These are phyloP conservation scores for Rhagoletis zephyria DNA, from an alignment of 1,140 invertebrate species.

Conservation along the genomic window DNA sequence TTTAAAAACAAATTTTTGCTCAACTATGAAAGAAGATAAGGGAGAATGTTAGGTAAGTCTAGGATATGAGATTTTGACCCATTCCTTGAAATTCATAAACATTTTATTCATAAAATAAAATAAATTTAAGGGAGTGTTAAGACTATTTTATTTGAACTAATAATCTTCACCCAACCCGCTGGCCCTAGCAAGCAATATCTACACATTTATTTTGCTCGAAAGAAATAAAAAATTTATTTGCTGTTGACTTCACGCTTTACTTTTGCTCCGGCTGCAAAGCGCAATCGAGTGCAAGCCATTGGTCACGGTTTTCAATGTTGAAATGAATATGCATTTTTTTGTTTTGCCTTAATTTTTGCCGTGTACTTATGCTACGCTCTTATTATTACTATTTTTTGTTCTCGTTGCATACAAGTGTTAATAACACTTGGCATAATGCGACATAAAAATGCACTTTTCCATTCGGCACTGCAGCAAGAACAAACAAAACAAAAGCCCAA, in stretches of 20 bases:
- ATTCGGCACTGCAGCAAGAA: background rate
- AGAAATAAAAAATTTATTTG: too few relatives aligned
- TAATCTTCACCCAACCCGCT: too few relatives aligned
- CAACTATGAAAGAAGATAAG: background rate
- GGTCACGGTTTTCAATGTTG: constrained; percentile 40
- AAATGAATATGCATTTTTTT: background rate
- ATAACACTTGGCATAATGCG: constrained; percentile 44
- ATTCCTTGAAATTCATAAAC: background rate
- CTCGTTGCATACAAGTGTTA: background rate
- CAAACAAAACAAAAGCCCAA: background rate
- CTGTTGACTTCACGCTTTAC: background rate
- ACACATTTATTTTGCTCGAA: too few relatives aligned
- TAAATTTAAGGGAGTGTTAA: too few relatives aligned
- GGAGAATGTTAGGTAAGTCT: background rate
- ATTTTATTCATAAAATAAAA: background rate
- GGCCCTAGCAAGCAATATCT: too few relatives aligned
- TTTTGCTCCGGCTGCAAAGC: background rate
- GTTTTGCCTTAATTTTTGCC: background rate
- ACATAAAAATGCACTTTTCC: constrained; percentile 52
- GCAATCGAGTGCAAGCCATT: constrained; percentile 11
- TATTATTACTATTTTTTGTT: background rate
- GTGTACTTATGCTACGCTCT: constrained; percentile 15
- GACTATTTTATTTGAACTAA: too few relatives aligned
- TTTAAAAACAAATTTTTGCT: background rate
- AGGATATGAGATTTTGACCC: background rate